Evolutionary conservation across 1,140 invertebrate genomes (phyloP).

Genomic region (Magallana angulata): DNA sequence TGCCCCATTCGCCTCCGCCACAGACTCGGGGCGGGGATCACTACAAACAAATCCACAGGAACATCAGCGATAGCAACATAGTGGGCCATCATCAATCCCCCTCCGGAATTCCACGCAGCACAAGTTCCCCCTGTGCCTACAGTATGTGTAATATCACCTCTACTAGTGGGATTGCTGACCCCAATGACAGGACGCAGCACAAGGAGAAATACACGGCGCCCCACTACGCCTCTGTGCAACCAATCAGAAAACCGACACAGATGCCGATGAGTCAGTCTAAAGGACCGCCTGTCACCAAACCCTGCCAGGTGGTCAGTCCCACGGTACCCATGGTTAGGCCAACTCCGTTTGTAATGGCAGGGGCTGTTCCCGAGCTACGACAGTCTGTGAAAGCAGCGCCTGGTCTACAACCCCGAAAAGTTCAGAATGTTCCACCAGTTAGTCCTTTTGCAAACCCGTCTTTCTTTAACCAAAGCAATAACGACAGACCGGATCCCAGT

Average conservation of each 20-base stretch:
- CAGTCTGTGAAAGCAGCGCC: conserved; percentile 61
- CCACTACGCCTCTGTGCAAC: conserved; percentile 56
- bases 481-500: conserved; percentile 37
- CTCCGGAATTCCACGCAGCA: background rate
- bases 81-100: background rate
- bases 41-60: conserved; percentile 14
- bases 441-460: background rate
- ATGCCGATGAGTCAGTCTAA: conserved; percentile 18
- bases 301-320: conserved; percentile 60
- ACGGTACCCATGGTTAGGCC: conserved; percentile 64
- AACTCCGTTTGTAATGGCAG: conserved; percentile 66
- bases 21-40: background rate
- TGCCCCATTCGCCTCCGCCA: background rate
- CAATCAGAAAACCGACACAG: conserved; percentile 47
- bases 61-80: conserved; percentile 41
- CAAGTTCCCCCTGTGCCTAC: background rate
- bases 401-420: conserved; percentile 55
- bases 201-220: conserved; percentile 33
- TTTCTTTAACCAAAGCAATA: conserved; percentile 3
- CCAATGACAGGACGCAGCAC: background rate
- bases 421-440: conserved; percentile 30
- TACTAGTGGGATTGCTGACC: background rate
- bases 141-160: background rate
- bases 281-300: conserved; percentile 48
- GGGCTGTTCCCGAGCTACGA: conserved; percentile 62